Evolutionary conservation across 2,113 vertebrate species (phyloP).

Genomic region (Ariopsis seemanni): DNA sequence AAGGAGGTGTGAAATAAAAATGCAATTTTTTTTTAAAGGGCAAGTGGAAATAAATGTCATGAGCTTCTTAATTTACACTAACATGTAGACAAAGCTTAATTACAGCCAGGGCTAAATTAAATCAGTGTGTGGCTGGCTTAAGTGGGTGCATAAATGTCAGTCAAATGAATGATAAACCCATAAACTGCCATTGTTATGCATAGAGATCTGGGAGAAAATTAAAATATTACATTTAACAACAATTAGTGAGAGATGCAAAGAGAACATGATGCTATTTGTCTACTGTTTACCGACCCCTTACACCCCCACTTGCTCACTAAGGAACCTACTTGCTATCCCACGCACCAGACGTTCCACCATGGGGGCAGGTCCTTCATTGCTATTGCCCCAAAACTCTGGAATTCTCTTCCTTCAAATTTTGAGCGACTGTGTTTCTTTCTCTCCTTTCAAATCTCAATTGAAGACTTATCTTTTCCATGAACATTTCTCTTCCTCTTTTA

Average conservation of each 20-base stretch:
- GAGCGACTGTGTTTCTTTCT: no score
- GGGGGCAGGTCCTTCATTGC: no score
- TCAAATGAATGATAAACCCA: background rate
- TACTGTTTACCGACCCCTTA: no score
- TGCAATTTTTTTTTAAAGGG: background rate
- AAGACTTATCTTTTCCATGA: no score
- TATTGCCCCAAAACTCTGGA: no score
- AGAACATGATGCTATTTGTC: background rate
- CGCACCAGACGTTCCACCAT: no score
- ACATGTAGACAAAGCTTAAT: background rate
- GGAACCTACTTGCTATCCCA: no score
- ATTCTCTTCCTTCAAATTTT: no score
- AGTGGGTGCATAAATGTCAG: background rate
- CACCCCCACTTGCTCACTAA: no score
- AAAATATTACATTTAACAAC: background rate
- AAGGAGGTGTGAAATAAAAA: background rate
- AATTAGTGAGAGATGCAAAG: background rate
- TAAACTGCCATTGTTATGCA: background rate
- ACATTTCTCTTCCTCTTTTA: no score
- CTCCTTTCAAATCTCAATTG: no score
- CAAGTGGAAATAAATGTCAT: background rate
- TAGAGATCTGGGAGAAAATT: background rate
- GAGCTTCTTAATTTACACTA: background rate
- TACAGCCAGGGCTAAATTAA: background rate
- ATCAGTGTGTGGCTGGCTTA: background rate